Evolutionary conservation across 2,797 vertebrate species (phyloP), one percentile per base, ranked within the genome.

Genomic region (Neopelma chrysocephalum): DNA sequence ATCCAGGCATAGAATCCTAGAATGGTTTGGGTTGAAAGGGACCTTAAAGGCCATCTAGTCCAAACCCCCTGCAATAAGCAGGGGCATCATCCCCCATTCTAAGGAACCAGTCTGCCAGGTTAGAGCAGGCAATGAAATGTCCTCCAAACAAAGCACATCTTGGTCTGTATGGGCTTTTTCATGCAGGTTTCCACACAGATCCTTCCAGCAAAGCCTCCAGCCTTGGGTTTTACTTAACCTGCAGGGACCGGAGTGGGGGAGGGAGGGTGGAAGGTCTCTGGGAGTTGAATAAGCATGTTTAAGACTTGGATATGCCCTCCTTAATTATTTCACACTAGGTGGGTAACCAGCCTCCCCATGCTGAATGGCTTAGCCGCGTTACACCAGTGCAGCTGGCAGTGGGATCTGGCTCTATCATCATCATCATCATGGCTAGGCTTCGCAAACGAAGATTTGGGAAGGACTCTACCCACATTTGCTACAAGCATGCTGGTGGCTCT

Each of bases 261-360:
- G n/a, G 15, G n/a, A 32, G 22, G 23, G 21, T 70, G n/a, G 27
- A 91, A 75, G 26, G n/a, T 73, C 36, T 75, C 61, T 34, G 20
- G 27, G 38, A 69, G 45, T 11, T 64, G 40, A 64, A 84, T 29
- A 50, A 62, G 26, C 2, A 0, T 38, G 34, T 48, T 66, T 77
- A 76, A 87, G 15, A 8, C 20, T 31, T 62, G 34, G 47, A 45
- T 54, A 58, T 50, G 36, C n/a, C n/a, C 62, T 82, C 40, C 56
- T 69, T 60, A 56, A 60, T 69, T 65, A 38, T 38, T 47, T 89
- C 40, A 45, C 1, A 0, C 8, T 34, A 32, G 25, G 32, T 58
- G 62, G 17, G 22, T 76, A 40, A 58, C 32, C 48, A 71, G 20
- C 34, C 43, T 70, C 61, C 53, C 58, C 0, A 0, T 0, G 0